Evolutionary conservation across 2,113 vertebrate species (phyloP), one percentile per base, ranked within the genome.

Genomic region (Pygoscelis antarcticus): DNA sequence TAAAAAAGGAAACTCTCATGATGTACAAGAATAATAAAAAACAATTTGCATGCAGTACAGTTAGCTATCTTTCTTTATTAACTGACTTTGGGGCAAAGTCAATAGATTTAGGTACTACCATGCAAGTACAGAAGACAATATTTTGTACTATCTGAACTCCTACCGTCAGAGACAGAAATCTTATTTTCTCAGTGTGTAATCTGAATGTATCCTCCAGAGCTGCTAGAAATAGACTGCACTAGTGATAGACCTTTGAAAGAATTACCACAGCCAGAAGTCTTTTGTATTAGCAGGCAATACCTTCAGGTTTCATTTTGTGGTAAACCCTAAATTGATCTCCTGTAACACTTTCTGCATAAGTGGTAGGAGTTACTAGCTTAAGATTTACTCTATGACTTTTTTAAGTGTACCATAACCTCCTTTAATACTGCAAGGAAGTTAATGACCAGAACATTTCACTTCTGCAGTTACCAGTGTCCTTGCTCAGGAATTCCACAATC

Each of bases 321-420:
- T 91, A 96, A 89, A 70, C 49, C n/a, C n/a, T 85, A 89, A 97
- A 96, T 1, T 89, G 83, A 94, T 92, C 69, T 95, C 83, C 62
- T 58, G 20, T 65, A 88, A 87, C 72, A 82, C 54, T 71, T 76
- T 65, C 49, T 49, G 55, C 78, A 64, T 68, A 83, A 93, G 25
- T 17, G 19, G 40, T 71, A 93, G 55, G 49, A 92, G 65, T 66
- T 82, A 87, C 65, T 46, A 79, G 57, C 40, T 89, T 81, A 90
- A 96, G 61, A 96, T 92, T 91, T 92, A 93, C 52, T 78, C 42
- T 30, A 13, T 36, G 79, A 92, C 65, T 91, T 90, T 74, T 82
- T 71, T 0, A 96, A 96, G 65, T 76, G 83, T 57, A 85, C 40
- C 34, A 51, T 85, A 90, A 91, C 83, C 65, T 91, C 40, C 40